Percentiles rank a stretch among this genome's conserved stretches.
Conservation (phyloP, 2,113 vertebrate genomes). For the Ciconia boyciana region DNA sequence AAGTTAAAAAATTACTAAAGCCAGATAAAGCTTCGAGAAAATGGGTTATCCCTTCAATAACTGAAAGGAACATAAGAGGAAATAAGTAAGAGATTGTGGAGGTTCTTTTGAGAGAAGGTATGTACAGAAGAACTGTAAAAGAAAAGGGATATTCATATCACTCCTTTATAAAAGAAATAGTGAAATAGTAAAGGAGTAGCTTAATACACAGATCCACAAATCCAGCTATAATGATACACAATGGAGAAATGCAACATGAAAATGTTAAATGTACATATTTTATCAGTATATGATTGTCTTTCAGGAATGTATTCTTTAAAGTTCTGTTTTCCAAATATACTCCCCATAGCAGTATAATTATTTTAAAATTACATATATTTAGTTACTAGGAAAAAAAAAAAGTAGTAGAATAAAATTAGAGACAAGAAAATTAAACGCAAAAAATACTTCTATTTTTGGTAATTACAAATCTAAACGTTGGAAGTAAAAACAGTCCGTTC, state of each 20-base stretch:
- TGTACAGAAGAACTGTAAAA: neutral
- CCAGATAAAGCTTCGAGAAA: neutral
- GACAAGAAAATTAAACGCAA: neutral
- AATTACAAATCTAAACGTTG: neutral
- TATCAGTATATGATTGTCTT: neutral
- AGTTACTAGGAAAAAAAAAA: neutral
- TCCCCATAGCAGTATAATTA: neutral
- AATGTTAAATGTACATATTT: neutral
- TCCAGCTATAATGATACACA: neutral
- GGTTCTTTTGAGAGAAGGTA: neutral
- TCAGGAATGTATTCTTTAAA: neutral
- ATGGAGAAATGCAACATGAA: neutral
- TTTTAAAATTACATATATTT: neutral
- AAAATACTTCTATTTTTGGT: neutral
- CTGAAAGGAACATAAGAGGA: neutral
- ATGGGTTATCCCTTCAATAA: neutral
- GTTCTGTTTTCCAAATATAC: neutral
- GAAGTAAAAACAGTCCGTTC: neutral
- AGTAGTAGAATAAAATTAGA: neutral
- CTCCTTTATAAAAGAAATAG: neutral
- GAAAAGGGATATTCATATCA: neutral
- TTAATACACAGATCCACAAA: neutral
- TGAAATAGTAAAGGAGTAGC: neutral
- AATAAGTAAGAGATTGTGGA: neutral
- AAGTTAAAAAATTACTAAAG: neutral